Conservation (phyloP, 2,797 vertebrate genomes). For the Lepidocolaptes lacrymiger region DNA sequence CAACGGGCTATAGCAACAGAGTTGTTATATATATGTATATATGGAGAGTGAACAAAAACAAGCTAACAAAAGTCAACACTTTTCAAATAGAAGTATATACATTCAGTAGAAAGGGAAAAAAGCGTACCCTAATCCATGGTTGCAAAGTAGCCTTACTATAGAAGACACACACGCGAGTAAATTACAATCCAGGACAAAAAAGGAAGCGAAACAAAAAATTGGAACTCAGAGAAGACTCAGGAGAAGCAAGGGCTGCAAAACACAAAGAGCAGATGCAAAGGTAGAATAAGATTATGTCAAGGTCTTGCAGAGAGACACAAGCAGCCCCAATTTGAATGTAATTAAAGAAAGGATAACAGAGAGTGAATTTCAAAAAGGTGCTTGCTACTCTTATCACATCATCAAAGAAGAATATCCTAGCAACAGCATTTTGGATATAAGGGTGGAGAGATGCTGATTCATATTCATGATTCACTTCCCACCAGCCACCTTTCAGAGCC, state of each 20-base stretch:
- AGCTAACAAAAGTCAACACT: not conserved
- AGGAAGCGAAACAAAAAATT: not conserved
- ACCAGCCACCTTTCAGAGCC: not conserved
- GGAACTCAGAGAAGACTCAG: not conserved
- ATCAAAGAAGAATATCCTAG: constrained; percentile 54
- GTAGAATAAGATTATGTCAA: constrained; percentile 13
- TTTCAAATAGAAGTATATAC: not conserved
- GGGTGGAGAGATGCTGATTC: constrained; percentile 31
- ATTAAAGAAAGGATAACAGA: constrained; percentile 41
- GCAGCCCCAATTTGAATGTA: constrained; percentile 33
- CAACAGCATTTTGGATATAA: constrained; percentile 53
- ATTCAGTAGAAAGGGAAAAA: not conserved
- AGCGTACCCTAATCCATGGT: not conserved
- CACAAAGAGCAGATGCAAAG: not conserved
- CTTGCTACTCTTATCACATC: constrained; percentile 2
- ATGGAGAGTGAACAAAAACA: not conserved
- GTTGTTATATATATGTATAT: no score
- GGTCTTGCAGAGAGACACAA: constrained; percentile 15
- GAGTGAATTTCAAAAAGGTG: constrained; percentile 50
- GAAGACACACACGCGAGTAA: not conserved
- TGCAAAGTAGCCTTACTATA: not conserved
- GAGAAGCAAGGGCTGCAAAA: constrained; percentile 2
- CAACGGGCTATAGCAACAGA: not conserved
- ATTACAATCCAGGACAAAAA: not conserved
- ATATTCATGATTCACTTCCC: constrained; percentile 35